Evolutionary conservation across 2,888 invertebrate species (phyloP).

Genomic region (Xestia c-nigrum): DNA sequence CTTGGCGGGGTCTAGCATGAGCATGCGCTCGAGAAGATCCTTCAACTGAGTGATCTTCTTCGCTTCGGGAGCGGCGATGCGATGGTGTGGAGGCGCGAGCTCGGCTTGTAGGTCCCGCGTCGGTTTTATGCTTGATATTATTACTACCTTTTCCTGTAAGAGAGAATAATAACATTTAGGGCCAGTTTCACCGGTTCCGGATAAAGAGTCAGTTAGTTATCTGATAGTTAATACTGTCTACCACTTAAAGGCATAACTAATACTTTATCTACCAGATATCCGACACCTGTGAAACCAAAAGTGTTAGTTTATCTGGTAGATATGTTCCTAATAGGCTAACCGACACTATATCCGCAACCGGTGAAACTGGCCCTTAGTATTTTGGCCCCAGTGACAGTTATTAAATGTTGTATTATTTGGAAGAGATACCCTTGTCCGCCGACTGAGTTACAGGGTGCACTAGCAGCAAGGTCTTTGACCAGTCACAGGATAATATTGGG

Average conservation of each 20-base stretch:
- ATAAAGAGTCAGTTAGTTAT: too few species aligned
- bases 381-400: neutral
- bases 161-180: constrained; percentile 30
- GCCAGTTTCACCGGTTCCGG: too few species aligned
- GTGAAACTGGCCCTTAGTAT: too few species aligned
- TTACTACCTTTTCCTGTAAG: constrained; percentile 98
- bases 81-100: constrained; percentile 95
- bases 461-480: neutral
- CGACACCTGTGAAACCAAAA: too few species aligned
- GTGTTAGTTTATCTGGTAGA: too few species aligned
- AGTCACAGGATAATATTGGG: neutral
- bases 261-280: too few species aligned
- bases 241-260: too few species aligned
- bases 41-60: constrained; percentile 97
- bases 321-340: too few species aligned
- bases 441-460: neutral
- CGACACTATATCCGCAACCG: too few species aligned
- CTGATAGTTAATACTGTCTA: too few species aligned
- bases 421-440: too few species aligned
- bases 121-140: constrained; percentile 97
- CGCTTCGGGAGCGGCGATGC: constrained; percentile 96
- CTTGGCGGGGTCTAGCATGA: constrained; percentile 98
- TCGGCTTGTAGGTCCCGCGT: constrained; percentile 96
- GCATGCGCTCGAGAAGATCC: constrained; percentile 97
- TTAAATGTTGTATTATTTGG: neutral